Base-by-base conservation (phyloP, 2,113 vertebrate genomes). In the Eretmochelys imbricata region DNA sequence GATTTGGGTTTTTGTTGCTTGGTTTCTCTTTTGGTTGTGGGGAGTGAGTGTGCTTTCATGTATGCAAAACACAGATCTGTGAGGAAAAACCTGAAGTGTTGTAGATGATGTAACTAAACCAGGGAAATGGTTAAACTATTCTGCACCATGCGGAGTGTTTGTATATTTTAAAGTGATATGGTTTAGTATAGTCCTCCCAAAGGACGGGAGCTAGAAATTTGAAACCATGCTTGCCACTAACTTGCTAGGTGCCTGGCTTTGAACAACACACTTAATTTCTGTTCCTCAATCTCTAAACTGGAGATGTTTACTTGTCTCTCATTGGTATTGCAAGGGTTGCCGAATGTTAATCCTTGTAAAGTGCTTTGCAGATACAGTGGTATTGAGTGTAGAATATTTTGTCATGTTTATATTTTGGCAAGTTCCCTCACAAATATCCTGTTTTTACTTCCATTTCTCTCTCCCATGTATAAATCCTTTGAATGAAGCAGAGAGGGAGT, bases 1-100 rank as follows among this genome's bases (percentile, higher is more conserved):
- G 8, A 17, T 48, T 24, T 17, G 4, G n/a, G 7, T 55, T 31
- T 48, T 22, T 29, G 91, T 88, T 69, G 62, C 50, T 88, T 2
- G 0, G 38, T 19, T 19, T 25, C 20, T n/a, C 6, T 24, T 53
- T 48, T 48, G 75, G 31, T 31, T 46, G 22, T 25, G 12, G 11
- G 19, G 3, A 6, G 1, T 59, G 25, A 11, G 3, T 89, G 0
- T 57, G 4, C 82, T 80, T 88, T 89, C 42, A 79, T 92, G 8
- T 62, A 29, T 19, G n/a, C 29, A 48, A 25, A 76, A 2, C 24
- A 46, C 24, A 27, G 11, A 27, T 27, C 25, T 49, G 13, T n/a
- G 57, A 85, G 46, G 80, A 84, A 81, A 91, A 48, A 4, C 31
- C 78, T 86, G 24, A 55, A 87, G 84, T 16, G 8, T 31, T 50